These are phyloP conservation scores for Eclectus roratus DNA, from an alignment of 2,113 vertebrate species.

Conservation along the genomic window DNA sequence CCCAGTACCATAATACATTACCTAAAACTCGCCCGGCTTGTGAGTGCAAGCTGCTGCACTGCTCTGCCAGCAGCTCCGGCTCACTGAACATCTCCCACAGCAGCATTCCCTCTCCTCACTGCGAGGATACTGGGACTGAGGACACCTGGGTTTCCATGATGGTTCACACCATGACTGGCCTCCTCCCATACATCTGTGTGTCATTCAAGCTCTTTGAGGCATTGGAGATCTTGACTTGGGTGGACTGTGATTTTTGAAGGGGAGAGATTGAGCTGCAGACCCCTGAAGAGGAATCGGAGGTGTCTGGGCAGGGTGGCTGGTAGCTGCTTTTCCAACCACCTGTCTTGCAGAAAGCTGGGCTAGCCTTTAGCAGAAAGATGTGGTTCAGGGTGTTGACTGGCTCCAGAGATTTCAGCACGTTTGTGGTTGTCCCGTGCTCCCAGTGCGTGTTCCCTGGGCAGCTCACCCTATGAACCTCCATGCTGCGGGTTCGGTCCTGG, in stretches of 20 bases:
- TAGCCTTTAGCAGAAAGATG: background rate
- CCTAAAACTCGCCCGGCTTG: background rate
- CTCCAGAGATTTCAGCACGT: background rate
- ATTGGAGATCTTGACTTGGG: background rate
- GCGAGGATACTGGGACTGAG: background rate
- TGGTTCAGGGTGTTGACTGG: background rate
- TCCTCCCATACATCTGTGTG: background rate
- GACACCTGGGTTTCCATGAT: background rate
- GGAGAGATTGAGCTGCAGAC: background rate
- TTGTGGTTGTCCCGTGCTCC: fast-evolving
- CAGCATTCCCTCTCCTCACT: background rate
- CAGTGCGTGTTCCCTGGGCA: background rate
- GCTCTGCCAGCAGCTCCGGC: background rate
- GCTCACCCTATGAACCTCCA: fast-evolving
- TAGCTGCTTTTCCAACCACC: background rate
- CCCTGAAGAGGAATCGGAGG: fast-evolving
- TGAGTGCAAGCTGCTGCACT: background rate
- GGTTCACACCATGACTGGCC: too few relatives aligned
- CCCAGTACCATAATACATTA: background rate
- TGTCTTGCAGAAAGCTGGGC: background rate
- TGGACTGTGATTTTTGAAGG: background rate
- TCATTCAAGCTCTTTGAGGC: background rate
- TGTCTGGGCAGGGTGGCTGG: background rate
- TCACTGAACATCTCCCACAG: background rate
- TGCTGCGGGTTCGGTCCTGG: background rate